phyloP scores from a whole-genome alignment of 2,888 invertebrate species.

The Drosophila neutralis region DNA sequence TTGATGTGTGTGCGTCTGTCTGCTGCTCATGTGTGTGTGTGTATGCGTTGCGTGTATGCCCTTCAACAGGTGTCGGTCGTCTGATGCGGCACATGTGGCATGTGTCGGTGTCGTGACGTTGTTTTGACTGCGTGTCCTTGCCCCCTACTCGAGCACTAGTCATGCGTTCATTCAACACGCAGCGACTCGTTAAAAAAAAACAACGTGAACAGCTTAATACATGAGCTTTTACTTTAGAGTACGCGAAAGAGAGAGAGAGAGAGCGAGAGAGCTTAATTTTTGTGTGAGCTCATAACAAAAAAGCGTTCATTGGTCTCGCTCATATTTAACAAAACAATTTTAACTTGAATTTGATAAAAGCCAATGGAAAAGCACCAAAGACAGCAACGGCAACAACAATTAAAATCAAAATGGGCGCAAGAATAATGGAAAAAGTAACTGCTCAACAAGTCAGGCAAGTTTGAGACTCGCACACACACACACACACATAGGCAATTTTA shows the following conservation, averaged over 20 bases:
- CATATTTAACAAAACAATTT: slow-evolving; percentile 52
- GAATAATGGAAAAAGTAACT: slow-evolving; percentile 78
- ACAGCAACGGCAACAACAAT: slow-evolving; percentile 40
- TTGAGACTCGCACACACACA: slow-evolving; percentile 43
- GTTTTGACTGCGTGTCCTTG: slow-evolving; percentile 65
- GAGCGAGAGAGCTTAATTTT: slow-evolving; percentile 12
- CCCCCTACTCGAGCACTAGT: slow-evolving; percentile 41
- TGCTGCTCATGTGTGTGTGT: slow-evolving; percentile 32
- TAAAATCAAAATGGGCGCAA: slow-evolving; percentile 79
- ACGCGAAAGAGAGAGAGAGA: not conserved
- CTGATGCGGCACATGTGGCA: slow-evolving; percentile 56
- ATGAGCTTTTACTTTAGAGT: slow-evolving; percentile 42
- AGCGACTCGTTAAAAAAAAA: slow-evolving; percentile 24
- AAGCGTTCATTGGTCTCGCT: slow-evolving; percentile 42
- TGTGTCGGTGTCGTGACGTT: slow-evolving; percentile 57
- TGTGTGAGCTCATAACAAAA: slow-evolving; percentile 24
- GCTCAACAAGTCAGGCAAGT: slow-evolving; percentile 78
- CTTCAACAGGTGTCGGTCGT: slow-evolving; percentile 73
- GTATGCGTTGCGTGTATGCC: slow-evolving; percentile 55
- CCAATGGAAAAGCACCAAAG: slow-evolving; percentile 78
- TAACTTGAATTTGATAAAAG: slow-evolving; percentile 60
- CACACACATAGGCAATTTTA: slow-evolving; percentile 6
- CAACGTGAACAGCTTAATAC: slow-evolving; percentile 5
- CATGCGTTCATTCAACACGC: slow-evolving; percentile 50
- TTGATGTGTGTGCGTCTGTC: slow-evolving; percentile 50